phyloP scores from a whole-genome alignment of 2,797 vertebrate genomes.

The Ceyx erithaca region DNA sequence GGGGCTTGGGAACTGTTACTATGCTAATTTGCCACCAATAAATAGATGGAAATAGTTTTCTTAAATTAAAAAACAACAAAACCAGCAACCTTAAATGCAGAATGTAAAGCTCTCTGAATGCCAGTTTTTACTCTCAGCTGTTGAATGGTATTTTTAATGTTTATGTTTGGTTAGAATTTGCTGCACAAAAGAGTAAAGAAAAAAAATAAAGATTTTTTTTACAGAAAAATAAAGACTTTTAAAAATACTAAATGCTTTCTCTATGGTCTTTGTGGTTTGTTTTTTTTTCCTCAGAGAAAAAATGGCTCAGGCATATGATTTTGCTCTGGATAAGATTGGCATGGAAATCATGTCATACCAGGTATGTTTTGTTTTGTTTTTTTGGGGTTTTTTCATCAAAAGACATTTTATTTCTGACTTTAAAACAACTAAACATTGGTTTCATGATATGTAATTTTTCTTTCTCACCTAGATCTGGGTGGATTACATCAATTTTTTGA shows the following conservation, averaged over 20 bases:
- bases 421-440: constrained; percentile 34
- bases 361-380: constrained; percentile 77
- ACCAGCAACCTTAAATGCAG: not conserved
- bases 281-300: constrained; percentile 89
- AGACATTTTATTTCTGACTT: not conserved
- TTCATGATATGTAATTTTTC: constrained; percentile 67
- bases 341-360: constrained; percentile 99
- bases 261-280: constrained; percentile 62
- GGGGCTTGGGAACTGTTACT: not conserved
- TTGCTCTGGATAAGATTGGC: constrained; percentile 99
- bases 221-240: constrained; percentile 40
- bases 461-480: constrained; percentile 93
- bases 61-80: not conserved
- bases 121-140: not conserved
- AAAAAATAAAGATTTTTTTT: constrained; percentile 47
- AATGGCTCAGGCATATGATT: constrained; percentile 99
- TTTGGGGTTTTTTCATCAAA: not conserved
- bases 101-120: not conserved
- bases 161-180: not conserved
- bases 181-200: not conserved
- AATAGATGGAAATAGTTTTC: not conserved
- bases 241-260: constrained; percentile 15
- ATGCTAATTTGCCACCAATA: not conserved
- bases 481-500: constrained; percentile 99
- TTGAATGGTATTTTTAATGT: not conserved